phyloP scores from a whole-genome alignment of 2,797 vertebrate species.

The Halcyon smyrnensis region DNA sequence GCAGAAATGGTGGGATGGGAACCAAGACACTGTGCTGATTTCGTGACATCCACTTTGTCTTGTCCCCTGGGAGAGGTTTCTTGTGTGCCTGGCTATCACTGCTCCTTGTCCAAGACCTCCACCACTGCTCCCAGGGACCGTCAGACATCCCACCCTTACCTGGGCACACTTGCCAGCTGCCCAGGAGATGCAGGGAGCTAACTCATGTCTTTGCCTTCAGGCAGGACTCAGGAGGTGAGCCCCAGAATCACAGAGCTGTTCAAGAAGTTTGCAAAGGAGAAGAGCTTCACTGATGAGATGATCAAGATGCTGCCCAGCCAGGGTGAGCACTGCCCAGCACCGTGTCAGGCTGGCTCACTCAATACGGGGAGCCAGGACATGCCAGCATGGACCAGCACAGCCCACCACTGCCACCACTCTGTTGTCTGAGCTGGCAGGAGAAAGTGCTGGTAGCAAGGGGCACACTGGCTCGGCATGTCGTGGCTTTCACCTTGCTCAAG shows the following conservation, averaged over 20 bases:
- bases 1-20: neutral
- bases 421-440: neutral
- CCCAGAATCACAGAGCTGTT: neutral
- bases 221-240: neutral
- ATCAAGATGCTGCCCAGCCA: slow-evolving; percentile 9
- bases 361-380: neutral
- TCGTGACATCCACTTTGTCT: neutral
- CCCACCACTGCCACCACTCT: neutral
- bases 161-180: neutral
- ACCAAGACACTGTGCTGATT: neutral
- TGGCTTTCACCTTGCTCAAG: neutral
- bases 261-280: neutral
- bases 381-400: neutral
- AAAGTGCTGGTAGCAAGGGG: neutral
- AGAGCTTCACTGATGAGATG: neutral
- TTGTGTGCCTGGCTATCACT: neutral
- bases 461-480: accelerated
- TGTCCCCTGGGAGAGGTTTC: neutral
- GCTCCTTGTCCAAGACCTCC: neutral
- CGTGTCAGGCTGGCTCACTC: accelerated
- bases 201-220: neutral
- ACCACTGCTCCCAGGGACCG: neutral
- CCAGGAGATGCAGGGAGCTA: neutral
- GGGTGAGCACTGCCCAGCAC: slow-evolving; percentile 13
- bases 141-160: neutral